Evolutionary conservation across 2,888 invertebrate genomes (phyloP), one percentile per base, ranked within the genome.

Genomic region (Lymantria dispar): DNA sequence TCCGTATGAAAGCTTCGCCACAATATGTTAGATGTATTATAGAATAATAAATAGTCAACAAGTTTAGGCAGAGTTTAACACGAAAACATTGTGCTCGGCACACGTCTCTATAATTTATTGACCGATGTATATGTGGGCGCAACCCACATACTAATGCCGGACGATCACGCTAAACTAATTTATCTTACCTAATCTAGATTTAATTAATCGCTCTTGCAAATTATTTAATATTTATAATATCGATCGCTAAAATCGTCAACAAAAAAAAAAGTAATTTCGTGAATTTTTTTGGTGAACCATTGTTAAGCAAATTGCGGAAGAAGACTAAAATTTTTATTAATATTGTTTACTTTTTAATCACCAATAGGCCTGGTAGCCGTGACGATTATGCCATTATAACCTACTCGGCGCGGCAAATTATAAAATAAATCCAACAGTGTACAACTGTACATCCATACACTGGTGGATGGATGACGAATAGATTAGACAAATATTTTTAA

Each of bases 61-160:
- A 52, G 42, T 56, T 53, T 44, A 53, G 52, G 47, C 40, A 52
- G n/a, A n/a, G 54, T 60, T 56, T 15, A 57, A 49, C 43, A 56
- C 45, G 64, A 54, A 47, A 53, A 57, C 58, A 62, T 62, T 52
- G 57, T 56, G 58, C 64, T 72, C 72, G 68, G 69, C 70, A 73
- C 74, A 64, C 65, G 72, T 73, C 64, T 70, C 61, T 57, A 63
- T 72, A 78, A 82, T 82, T 80, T 81, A 83, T 67, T 45, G 70
- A 63, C 59, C 60, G 56, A 54, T 59, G 51, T 47, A 48, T 71
- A 80, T 76, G 83, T 80, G 59, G 83, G 83, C 76, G 80, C 83
- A 77, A 40, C 81, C 83, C 76, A 82, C 83, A 59, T 68, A 64
- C 70, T 63, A 59, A 68, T 65, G 50, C 62, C 54, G 52, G 59